Conservation (phyloP, 2,888 invertebrate species). For the Aphodius sticticus region DNA sequence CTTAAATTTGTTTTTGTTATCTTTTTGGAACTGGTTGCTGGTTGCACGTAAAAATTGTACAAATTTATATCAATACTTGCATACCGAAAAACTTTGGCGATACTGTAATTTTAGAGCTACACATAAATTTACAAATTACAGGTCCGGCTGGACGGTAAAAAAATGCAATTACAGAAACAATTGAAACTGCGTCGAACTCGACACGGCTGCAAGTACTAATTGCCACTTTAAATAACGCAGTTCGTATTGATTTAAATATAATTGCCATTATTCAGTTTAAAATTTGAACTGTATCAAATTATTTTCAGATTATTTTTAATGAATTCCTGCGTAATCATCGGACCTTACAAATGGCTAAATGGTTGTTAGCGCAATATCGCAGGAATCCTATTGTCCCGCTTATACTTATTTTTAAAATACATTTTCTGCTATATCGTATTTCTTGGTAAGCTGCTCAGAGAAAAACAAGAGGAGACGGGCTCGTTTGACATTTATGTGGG, state of each 20-base stretch:
- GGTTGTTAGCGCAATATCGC: not conserved
- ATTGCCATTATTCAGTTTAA: not conserved
- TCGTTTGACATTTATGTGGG: conserved; percentile 19
- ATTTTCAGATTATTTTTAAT: not conserved
- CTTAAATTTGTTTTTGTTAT: too few species aligned
- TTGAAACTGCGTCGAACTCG: not conserved
- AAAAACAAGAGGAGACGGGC: not conserved
- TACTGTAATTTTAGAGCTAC: too few species aligned
- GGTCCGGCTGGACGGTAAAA: not conserved
- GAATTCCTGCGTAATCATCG: not conserved
- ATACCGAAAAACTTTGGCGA: too few species aligned
- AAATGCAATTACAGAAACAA: conserved; percentile 4
- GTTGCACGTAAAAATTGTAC: too few species aligned
- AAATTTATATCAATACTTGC: too few species aligned
- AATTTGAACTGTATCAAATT: not conserved
- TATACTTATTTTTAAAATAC: not conserved
- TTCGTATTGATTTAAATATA: not conserved
- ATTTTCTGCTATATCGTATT: not conserved
- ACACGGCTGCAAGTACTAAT: not conserved
- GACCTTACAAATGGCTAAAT: not conserved
- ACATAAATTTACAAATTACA: not conserved
- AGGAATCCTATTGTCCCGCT: not conserved
- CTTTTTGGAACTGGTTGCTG: too few species aligned
- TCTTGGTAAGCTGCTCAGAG: not conserved
- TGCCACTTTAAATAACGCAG: not conserved